Base-by-base conservation (phyloP, 2,113 vertebrate species). In the Ailuropoda melanoleuca region DNA sequence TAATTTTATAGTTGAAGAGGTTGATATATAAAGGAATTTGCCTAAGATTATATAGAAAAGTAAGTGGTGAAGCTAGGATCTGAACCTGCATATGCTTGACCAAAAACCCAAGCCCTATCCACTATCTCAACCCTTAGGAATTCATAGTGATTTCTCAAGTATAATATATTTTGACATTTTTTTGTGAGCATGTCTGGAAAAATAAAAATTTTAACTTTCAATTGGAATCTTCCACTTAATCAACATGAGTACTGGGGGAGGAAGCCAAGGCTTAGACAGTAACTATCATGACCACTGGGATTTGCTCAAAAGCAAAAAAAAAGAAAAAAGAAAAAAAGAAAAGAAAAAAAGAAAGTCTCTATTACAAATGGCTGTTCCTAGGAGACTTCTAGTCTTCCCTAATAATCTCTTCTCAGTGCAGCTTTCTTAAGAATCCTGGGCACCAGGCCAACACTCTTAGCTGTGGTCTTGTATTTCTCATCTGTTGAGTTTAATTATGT, bases 401-500 rank as follows among this genome's bases (percentile, higher is more conserved):
- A 96, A 97, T 93, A 19, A 96, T 92, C 68, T 90, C 66, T 83
- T 77, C 72, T 96, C 60, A 74, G 21, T 78, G 90, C 84, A 97
- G 31, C 84, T 98, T 98, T 96, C 66, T 87, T 43, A 85, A 96
- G 77, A 96, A 98, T 39, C 75, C 97, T 95, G 95, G 96, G 97
- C 97, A 97, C 24, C 34, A 46, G 58, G 97, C 98, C 98, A 98
- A 75, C 0, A 18, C 15, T 74, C 89, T 97, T 97, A 98, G 86
- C 85, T 96, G 88, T 90, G 75, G 70, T n/a, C 95, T 87, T 50
- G 7, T 97, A 46, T 98, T 95, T 95, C 96, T 97, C 96, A 95
- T 93, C 72, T 97, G 50, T 91, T 90, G 70, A 93, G 82, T 77
- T 95, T 98, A 97, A 98, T 97, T 98, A 93, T 95, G 60, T 83